Conservation (phyloP, 1,140 invertebrate genomes). For the Zophobas atratus region DNA sequence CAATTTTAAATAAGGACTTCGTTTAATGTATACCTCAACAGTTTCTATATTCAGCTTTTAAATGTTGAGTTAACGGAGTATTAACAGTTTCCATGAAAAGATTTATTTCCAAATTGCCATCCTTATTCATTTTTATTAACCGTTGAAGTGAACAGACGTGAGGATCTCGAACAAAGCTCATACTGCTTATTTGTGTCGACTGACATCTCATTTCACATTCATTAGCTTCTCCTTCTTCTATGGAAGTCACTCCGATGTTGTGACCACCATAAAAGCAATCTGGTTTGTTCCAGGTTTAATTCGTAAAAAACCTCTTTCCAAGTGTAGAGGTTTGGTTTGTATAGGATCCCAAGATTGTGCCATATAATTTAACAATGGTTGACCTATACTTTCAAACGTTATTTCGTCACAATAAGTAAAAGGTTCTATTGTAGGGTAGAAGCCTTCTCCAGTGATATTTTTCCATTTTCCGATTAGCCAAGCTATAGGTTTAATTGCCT, state of each 20-base stretch:
- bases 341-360: slow-evolving; percentile 73
- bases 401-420: slow-evolving; percentile 76
- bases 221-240: slow-evolving; percentile 73
- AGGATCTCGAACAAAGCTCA: slow-evolving; percentile 72
- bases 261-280: slow-evolving; percentile 74
- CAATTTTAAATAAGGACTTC: too few relatives aligned
- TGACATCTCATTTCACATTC: slow-evolving; percentile 66
- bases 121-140: slow-evolving; percentile 68
- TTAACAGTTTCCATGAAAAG: slow-evolving; percentile 74
- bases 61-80: slow-evolving; percentile 73
- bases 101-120: slow-evolving; percentile 69
- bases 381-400: slow-evolving; percentile 74
- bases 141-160: slow-evolving; percentile 70
- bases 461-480: slow-evolving; percentile 73
- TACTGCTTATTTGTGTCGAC: slow-evolving; percentile 70
- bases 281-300: slow-evolving; percentile 74
- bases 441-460: slow-evolving; percentile 70
- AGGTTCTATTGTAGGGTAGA: slow-evolving; percentile 74
- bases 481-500: slow-evolving; percentile 10
- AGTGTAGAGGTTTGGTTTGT: slow-evolving; percentile 75
- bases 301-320: slow-evolving; percentile 77
- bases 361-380: slow-evolving; percentile 76
- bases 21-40: not conserved
- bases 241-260: slow-evolving; percentile 74
- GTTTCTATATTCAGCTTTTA: slow-evolving; percentile 71